Evolutionary conservation across 2,797 vertebrate species (phyloP).

Genomic region (Mycteria americana): DNA sequence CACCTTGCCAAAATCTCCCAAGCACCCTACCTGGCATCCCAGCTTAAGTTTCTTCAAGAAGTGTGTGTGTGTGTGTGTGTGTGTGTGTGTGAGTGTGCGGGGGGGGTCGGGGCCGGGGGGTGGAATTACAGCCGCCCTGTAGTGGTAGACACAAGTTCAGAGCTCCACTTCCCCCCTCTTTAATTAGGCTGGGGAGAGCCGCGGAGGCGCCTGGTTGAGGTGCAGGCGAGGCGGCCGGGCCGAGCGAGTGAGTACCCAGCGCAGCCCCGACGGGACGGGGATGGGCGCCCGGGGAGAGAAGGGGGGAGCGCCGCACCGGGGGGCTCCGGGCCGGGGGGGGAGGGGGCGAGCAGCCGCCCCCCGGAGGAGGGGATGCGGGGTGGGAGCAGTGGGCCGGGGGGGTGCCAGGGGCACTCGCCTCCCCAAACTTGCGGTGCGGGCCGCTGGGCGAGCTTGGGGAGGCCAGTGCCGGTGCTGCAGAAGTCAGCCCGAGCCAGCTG

Average conservation of each 20-base stretch:
- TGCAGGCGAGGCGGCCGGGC: slow-evolving; percentile 66
- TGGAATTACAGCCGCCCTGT: slow-evolving; percentile 73
- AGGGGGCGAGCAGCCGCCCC: background rate
- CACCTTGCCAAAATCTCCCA: slow-evolving; percentile 82
- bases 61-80: background rate
- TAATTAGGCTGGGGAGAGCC: slow-evolving; percentile 70
- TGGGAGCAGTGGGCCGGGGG: background rate
- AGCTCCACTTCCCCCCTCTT: slow-evolving; percentile 72
- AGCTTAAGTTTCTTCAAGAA: slow-evolving; percentile 79
- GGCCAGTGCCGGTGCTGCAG: slow-evolving; percentile 58
- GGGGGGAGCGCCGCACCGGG: too few relatives aligned
- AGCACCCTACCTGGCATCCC: slow-evolving; percentile 83
- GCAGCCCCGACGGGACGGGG: background rate
- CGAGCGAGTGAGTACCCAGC: slow-evolving; percentile 64
- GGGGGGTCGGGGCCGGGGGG: background rate
- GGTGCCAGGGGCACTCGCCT: background rate
- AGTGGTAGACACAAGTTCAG: slow-evolving; percentile 76
- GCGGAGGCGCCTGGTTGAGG: slow-evolving; percentile 71
- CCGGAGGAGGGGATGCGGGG: background rate
- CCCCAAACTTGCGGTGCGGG: background rate
- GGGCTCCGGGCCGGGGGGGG: background rate
- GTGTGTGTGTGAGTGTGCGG: background rate
- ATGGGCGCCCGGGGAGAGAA: background rate
- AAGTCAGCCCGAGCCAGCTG: slow-evolving; percentile 81
- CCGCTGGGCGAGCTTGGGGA: background rate